phyloP scores from a whole-genome alignment of 2,888 invertebrate genomes.

The Cheilosia grossa region DNA sequence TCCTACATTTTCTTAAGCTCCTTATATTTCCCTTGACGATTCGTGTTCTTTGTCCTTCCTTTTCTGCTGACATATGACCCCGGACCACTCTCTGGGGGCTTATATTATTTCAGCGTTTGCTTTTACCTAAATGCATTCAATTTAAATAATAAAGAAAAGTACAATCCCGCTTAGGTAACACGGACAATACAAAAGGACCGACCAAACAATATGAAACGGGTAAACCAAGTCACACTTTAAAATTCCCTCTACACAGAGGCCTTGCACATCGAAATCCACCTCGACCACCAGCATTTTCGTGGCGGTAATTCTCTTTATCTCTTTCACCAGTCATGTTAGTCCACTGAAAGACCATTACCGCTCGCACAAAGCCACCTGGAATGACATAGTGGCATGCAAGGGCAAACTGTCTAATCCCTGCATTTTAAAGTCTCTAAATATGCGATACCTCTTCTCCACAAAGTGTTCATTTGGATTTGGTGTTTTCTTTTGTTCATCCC shows the following conservation, averaged over 20 bases:
- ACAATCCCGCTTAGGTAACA: too few relatives aligned
- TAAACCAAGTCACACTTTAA: neutral
- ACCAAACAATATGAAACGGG: neutral
- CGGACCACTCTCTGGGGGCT: too few relatives aligned
- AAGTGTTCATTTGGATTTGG: constrained; percentile 4
- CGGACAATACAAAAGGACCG: too few relatives aligned
- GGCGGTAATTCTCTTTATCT: constrained; percentile 33
- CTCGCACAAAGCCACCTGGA: constrained; percentile 20
- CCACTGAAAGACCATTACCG: constrained; percentile 12
- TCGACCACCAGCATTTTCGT: constrained; percentile 8
- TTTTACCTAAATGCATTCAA: too few relatives aligned
- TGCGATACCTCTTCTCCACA: neutral
- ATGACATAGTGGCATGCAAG: constrained; percentile 7
- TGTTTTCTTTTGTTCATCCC: constrained; percentile 37
- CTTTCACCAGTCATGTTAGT: constrained; percentile 6
- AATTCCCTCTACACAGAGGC: neutral
- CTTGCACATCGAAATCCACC: neutral
- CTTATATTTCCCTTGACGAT: too few relatives aligned
- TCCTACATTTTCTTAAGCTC: too few relatives aligned
- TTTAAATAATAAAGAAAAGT: too few relatives aligned
- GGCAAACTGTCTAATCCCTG: constrained; percentile 14
- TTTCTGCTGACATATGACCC: too few relatives aligned
- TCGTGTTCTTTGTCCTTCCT: too few relatives aligned
- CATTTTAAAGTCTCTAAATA: neutral
- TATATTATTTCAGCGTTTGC: too few relatives aligned